These are phyloP conservation scores for Typhlichthys eigenmanni DNA, from an alignment of 2,797 vertebrate genomes.

Conservation along the genomic window DNA sequence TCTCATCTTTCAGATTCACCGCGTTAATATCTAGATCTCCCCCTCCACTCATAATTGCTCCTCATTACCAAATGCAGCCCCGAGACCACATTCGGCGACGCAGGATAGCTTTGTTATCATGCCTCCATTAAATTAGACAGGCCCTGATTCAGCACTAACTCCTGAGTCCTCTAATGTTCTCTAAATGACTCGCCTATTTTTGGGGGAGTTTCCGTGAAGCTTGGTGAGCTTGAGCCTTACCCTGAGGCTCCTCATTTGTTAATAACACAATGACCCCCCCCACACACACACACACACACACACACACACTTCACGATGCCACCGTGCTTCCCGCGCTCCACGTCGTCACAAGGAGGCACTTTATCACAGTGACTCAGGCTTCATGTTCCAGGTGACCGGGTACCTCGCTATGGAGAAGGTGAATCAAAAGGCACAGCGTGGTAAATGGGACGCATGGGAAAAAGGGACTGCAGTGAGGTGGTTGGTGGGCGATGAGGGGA, in stretches of 20 bases:
- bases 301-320: background rate
- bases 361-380: conserved; percentile 9
- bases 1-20: too few species aligned
- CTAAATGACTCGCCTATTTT: too few species aligned
- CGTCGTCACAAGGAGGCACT: background rate
- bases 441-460: conserved; percentile 1
- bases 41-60: background rate
- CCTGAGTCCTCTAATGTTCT: too few species aligned
- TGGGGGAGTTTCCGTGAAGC: too few species aligned
- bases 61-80: conserved; percentile 16
- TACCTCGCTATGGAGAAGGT: conserved; percentile 11
- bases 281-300: too few species aligned
- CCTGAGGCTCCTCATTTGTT: background rate
- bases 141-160: background rate
- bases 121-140: conserved; percentile 7
- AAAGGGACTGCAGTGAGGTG: background rate
- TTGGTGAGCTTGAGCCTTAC: background rate
- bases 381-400: conserved; percentile 7
- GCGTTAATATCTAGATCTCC: background rate
- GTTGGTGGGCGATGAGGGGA: background rate
- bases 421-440: conserved; percentile 24
- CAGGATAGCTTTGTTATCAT: conserved; percentile 1
- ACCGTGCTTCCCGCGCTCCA: conserved; percentile 7
- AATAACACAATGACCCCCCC: conserved; percentile 20
- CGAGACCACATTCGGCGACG: conserved; percentile 7